Conservation (phyloP, 1,140 invertebrate species). For the Palaemon carinicauda region DNA sequence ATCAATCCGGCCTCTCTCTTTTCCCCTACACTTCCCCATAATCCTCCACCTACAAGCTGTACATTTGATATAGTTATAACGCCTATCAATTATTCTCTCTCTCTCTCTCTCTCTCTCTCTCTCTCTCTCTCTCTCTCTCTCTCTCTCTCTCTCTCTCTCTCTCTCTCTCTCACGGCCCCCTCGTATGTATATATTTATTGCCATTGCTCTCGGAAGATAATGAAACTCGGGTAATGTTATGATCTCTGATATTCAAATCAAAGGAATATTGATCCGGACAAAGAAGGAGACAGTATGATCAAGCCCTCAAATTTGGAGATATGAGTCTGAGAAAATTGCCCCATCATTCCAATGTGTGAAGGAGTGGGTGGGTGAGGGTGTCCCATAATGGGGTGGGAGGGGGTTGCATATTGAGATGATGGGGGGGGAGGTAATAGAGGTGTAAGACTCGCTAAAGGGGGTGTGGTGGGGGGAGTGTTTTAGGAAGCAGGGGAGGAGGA, state of each 20-base stretch:
- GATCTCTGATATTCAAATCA: constrained; percentile 55
- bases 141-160: too few species aligned
- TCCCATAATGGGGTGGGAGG: neutral
- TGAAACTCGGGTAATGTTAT: constrained; percentile 50
- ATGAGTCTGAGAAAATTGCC: constrained; percentile 52
- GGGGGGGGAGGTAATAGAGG: neutral
- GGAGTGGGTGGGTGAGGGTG: neutral
- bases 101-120: neutral
- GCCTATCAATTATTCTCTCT: constrained; percentile 34
- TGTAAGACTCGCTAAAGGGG: neutral
- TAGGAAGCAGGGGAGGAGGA: neutral
- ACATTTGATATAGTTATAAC: constrained; percentile 29
- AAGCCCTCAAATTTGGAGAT: constrained; percentile 52
- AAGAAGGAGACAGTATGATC: constrained; percentile 54
- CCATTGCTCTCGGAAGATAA: constrained; percentile 34
- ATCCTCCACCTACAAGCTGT: neutral
- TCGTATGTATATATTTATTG: constrained; percentile 42
- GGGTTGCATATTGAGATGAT: too few species aligned
- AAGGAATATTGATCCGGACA: constrained; percentile 47
- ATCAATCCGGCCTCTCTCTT: too few species aligned
- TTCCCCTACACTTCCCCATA: too few species aligned
- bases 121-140: too few species aligned
- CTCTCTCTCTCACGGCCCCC: neutral
- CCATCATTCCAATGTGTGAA: constrained; percentile 45
- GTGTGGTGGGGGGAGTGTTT: neutral